phyloP scores from a whole-genome alignment of 2,113 vertebrate genomes.

The Tachuris rubrigastra region DNA sequence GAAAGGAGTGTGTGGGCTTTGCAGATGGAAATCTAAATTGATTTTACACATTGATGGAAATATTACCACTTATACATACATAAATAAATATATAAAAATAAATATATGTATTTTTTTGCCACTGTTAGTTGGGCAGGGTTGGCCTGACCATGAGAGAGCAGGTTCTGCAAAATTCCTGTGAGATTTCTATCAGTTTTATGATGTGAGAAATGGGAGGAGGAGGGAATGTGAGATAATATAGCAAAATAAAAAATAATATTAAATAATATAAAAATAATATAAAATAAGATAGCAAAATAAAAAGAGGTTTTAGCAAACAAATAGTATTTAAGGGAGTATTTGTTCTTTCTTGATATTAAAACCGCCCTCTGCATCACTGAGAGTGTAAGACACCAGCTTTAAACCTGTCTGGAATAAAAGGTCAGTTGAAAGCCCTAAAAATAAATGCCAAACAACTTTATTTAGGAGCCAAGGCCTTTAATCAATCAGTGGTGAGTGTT shows the following conservation, averaged over 20 bases:
- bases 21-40: no score
- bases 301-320: background rate
- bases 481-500: background rate
- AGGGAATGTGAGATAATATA: background rate
- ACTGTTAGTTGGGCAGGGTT: background rate
- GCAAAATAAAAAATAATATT: background rate
- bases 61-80: no score
- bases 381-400: background rate
- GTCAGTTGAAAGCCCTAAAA: background rate
- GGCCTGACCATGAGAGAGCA: background rate
- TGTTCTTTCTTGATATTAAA: background rate
- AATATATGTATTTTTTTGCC: background rate
- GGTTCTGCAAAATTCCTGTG: background rate
- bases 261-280: no score
- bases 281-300: background rate
- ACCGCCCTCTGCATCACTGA: background rate
- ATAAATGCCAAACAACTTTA: background rate
- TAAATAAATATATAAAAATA: no score
- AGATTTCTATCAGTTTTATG: background rate
- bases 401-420: background rate
- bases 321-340: background rate
- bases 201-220: background rate
- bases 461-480: background rate
- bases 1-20: no score
- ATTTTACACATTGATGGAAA: background rate